Evolutionary conservation across 2,888 invertebrate genomes (phyloP).

Genomic region (Trypoxylon attenuatum): DNA sequence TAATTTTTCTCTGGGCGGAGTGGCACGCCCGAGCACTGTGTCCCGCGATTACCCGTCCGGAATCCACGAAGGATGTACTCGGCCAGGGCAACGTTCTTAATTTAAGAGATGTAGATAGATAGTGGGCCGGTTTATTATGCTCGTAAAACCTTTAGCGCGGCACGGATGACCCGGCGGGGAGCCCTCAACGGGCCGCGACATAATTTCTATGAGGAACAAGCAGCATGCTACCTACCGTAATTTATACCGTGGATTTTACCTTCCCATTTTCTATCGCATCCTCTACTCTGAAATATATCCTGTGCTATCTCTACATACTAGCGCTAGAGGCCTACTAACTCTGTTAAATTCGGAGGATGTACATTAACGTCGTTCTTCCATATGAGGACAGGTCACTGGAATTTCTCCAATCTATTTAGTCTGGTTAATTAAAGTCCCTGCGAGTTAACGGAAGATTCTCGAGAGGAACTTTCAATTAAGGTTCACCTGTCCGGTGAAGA

Average conservation of each 20-base stretch:
- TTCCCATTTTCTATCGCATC: too few species aligned
- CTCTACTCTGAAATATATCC: too few species aligned
- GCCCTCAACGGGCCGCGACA: background rate
- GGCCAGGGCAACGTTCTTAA: constrained; percentile 6
- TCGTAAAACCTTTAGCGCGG: background rate
- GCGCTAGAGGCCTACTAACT: too few species aligned
- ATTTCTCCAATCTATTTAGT: too few species aligned
- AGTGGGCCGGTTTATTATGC: background rate
- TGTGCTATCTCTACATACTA: too few species aligned
- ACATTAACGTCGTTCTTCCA: too few species aligned
- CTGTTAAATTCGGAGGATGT: too few species aligned
- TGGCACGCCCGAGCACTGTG: constrained; percentile 7
- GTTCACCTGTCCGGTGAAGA: too few species aligned
- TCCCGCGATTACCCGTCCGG: constrained; percentile 9
- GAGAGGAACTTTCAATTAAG: too few species aligned
- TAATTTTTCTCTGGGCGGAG: constrained; percentile 33
- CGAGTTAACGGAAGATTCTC: too few species aligned
- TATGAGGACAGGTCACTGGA: too few species aligned
- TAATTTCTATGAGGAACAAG: background rate
- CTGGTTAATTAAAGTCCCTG: too few species aligned
- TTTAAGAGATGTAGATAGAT: constrained; percentile 15
- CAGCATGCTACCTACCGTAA: background rate
- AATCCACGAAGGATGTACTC: background rate
- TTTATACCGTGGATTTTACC: background rate
- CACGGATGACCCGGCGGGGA: background rate